A percentile compares a stretch with the other conserved stretches of the same genome.
These are phyloP conservation scores for Sternarchorhynchus goeldii DNA, from an alignment of 2,797 vertebrate genomes.

Conservation along the genomic window DNA sequence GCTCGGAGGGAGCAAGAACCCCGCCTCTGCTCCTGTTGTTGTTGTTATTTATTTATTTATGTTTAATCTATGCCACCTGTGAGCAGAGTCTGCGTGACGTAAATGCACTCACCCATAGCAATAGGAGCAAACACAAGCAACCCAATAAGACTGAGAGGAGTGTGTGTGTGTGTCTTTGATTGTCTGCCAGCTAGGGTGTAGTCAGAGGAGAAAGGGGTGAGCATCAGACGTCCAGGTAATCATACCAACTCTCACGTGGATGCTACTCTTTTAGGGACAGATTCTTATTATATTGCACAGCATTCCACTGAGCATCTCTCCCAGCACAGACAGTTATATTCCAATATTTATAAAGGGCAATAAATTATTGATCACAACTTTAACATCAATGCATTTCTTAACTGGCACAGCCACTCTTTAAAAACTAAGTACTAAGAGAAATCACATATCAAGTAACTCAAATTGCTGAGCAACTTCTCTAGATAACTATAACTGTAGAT, in stretches of 20 bases:
- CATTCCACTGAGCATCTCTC: slow-evolving; percentile 15
- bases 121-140: slow-evolving; percentile 18
- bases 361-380: slow-evolving; percentile 51
- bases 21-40: slow-evolving; percentile 9
- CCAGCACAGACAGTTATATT: slow-evolving; percentile 33
- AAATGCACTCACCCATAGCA: slow-evolving; percentile 6
- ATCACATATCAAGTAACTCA: neutral
- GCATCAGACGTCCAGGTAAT: slow-evolving; percentile 17
- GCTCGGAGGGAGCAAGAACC: slow-evolving; percentile 1
- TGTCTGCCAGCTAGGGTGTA: neutral
- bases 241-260: slow-evolving; percentile 20
- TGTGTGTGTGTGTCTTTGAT: no score
- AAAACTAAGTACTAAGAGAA: slow-evolving; percentile 15
- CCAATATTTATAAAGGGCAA: slow-evolving; percentile 50
- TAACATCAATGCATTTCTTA: slow-evolving; percentile 39
- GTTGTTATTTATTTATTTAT: neutral
- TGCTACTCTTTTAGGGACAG: neutral
- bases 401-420: slow-evolving; percentile 28
- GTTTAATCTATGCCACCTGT: slow-evolving; percentile 32
- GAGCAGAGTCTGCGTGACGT: slow-evolving; percentile 16
- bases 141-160: slow-evolving; percentile 7
- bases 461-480: neutral
- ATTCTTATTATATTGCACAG: slow-evolving; percentile 1
- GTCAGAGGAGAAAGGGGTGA: slow-evolving; percentile 1
- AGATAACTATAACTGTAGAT: neutral